Percentiles rank a stretch among this genome's conserved stretches.
These are phyloP conservation scores for Drepana arcuata DNA, from an alignment of 1,140 invertebrate genomes.

Conservation along the genomic window DNA sequence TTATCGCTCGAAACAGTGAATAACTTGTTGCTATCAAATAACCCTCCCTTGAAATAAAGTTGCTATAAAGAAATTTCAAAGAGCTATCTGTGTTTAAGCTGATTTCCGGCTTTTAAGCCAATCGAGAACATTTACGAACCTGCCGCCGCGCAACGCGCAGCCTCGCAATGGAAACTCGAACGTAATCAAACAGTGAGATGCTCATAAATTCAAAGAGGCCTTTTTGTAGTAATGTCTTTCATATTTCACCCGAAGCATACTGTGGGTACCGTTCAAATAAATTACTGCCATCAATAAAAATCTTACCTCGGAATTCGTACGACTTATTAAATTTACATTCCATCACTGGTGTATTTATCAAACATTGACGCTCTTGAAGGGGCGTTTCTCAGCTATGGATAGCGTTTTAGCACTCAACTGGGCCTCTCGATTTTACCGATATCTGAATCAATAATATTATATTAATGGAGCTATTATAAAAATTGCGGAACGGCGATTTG, in stretches of 20 bases:
- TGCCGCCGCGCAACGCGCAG: no score
- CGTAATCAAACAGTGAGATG: slow-evolving; percentile 53
- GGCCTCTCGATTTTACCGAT: no score
- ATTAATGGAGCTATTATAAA: no score
- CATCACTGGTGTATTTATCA: slow-evolving; percentile 48
- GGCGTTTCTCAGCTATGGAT: no score
- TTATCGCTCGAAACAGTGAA: no score
- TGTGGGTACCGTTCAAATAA: slow-evolving; percentile 61
- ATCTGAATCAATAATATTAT: no score
- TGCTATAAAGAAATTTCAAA: no score
- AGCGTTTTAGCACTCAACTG: no score
- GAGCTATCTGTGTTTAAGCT: no score
- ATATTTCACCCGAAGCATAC: slow-evolving; percentile 61
- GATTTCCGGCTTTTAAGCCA: slow-evolving; percentile 47
- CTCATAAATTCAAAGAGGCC: slow-evolving; percentile 62
- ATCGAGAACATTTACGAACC: slow-evolving; percentile 39
- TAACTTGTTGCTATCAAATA: no score
- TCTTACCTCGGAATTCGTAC: slow-evolving; percentile 47
- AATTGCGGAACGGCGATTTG: no score
- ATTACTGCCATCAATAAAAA: slow-evolving; percentile 64
- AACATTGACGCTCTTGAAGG: slow-evolving; percentile 29
- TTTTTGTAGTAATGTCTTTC: slow-evolving; percentile 65
- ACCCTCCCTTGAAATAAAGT: no score
- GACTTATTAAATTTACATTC: slow-evolving; percentile 65
- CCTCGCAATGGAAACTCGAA: slow-evolving; percentile 43